Evolutionary conservation across 2,888 invertebrate genomes (phyloP).

Genomic region (Cephus pulcher): DNA sequence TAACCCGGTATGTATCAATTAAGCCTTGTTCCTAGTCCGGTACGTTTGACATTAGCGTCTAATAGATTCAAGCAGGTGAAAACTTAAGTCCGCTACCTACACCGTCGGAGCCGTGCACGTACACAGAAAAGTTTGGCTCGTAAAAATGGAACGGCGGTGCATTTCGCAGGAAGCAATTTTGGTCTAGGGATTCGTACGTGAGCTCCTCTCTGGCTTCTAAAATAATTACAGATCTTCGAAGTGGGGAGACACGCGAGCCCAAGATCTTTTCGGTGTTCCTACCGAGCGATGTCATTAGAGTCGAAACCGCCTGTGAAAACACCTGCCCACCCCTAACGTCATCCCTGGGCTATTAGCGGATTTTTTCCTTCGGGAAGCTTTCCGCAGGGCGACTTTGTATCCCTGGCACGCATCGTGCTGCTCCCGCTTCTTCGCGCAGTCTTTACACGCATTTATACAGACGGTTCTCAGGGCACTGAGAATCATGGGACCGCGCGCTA

Average conservation of each 20-base stretch:
- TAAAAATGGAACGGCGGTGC: constrained; percentile 25
- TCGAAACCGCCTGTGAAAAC: constrained; percentile 34
- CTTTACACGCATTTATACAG: background rate
- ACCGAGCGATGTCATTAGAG: constrained; percentile 50
- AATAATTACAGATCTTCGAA: constrained; percentile 49
- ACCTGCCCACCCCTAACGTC: constrained; percentile 44
- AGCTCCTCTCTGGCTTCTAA: constrained; percentile 15
- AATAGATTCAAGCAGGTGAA: constrained; percentile 26
- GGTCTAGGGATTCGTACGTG: constrained; percentile 31
- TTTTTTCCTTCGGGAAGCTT: constrained; percentile 14
- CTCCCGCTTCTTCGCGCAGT: background rate
- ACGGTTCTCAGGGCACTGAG: background rate
- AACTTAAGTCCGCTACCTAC: background rate
- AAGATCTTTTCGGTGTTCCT: constrained; percentile 18
- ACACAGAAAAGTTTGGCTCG: constrained; percentile 26
- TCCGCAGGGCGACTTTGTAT: constrained; percentile 1
- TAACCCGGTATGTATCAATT: constrained; percentile 12
- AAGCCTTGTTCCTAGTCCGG: constrained; percentile 3
- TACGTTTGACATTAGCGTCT: constrained; percentile 15
- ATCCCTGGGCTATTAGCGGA: constrained; percentile 30
- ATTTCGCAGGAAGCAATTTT: constrained; percentile 49
- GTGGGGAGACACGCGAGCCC: constrained; percentile 37
- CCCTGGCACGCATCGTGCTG: background rate
- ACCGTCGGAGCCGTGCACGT: background rate
- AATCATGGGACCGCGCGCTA: background rate